Conservation (phyloP, 2,113 vertebrate genomes). For the Psilopsiagon aymara region DNA sequence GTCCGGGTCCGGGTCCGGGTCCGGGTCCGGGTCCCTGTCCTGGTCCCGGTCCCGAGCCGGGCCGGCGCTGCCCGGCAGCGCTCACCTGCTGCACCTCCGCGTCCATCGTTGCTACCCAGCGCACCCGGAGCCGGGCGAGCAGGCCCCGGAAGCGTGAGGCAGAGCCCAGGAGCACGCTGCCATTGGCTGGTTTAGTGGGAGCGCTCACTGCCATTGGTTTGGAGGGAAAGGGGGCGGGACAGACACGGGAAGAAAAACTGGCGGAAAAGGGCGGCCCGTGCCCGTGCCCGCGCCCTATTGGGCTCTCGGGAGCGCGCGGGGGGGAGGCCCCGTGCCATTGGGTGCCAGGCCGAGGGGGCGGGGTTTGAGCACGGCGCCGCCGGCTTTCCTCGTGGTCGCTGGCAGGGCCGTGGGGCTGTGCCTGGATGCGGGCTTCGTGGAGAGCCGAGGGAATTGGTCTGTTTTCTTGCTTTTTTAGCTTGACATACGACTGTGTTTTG, state of each 20-base stretch:
- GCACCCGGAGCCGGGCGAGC: fast-evolving
- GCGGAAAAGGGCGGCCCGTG: background rate
- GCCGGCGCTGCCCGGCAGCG: fast-evolving
- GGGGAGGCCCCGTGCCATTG: background rate
- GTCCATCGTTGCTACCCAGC: conserved; percentile 7
- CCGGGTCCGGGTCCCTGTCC: no score
- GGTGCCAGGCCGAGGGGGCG: background rate
- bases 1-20: no score
- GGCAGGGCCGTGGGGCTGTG: fast-evolving
- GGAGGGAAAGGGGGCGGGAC: background rate
- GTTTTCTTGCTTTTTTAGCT: background rate
- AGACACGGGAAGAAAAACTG: background rate
- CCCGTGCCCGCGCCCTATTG: background rate
- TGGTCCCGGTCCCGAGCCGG: no score
- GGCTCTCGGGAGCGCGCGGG: fast-evolving
- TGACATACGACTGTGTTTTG: fast-evolving
- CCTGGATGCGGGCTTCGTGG: fast-evolving
- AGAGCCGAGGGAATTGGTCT: fast-evolving
- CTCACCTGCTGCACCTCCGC: background rate
- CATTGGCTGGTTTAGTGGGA: no score
- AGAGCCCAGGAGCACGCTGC: background rate
- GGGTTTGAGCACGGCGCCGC: fast-evolving
- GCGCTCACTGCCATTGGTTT: background rate
- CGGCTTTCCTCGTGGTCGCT: fast-evolving
- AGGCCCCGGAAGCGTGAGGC: background rate